Evolutionary conservation across 2,797 vertebrate genomes (phyloP).

Genomic region (Pipistrellus pygmaeus): DNA sequence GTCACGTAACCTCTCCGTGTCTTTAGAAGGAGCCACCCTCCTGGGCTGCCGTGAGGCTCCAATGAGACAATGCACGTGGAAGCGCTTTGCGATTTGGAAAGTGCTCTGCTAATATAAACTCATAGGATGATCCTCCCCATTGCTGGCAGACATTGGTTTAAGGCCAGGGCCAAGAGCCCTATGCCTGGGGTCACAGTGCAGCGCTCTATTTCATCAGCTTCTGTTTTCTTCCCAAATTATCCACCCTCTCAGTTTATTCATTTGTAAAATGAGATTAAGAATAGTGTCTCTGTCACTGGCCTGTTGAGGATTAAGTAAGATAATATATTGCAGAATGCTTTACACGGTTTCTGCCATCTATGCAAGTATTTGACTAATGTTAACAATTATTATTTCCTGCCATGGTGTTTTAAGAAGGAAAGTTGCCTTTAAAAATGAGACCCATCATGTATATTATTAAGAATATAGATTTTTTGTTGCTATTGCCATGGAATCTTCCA

Average conservation of each 20-base stretch:
- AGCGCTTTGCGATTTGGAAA: not conserved
- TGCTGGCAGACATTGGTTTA: not conserved
- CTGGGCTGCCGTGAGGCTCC: not conserved
- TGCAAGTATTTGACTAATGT: not conserved
- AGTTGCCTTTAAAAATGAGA: not conserved
- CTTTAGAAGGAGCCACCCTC: not conserved
- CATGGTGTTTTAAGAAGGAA: conserved; percentile 18
- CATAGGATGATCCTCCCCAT: not conserved
- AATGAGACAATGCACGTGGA: not conserved
- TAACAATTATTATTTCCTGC: conserved; percentile 12
- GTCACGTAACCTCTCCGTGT: not conserved
- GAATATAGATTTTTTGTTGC: not conserved
- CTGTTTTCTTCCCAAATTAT: not conserved
- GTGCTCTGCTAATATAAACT: not conserved
- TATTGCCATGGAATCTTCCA: conserved; percentile 23
- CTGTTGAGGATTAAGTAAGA: conserved; percentile 1
- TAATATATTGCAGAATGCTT: not conserved
- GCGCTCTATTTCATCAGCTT: not conserved
- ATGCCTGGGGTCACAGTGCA: not conserved
- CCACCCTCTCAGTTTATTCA: not conserved
- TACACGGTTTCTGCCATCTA: not conserved
- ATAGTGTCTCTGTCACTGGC: not conserved
- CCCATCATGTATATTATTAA: not conserved
- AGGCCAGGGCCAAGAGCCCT: not conserved
- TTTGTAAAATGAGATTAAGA: conserved; percentile 37